Evolutionary conservation across 2,888 invertebrate species (phyloP), one percentile per base, ranked within the genome.

Genomic region (Limnephilus lunatus): DNA sequence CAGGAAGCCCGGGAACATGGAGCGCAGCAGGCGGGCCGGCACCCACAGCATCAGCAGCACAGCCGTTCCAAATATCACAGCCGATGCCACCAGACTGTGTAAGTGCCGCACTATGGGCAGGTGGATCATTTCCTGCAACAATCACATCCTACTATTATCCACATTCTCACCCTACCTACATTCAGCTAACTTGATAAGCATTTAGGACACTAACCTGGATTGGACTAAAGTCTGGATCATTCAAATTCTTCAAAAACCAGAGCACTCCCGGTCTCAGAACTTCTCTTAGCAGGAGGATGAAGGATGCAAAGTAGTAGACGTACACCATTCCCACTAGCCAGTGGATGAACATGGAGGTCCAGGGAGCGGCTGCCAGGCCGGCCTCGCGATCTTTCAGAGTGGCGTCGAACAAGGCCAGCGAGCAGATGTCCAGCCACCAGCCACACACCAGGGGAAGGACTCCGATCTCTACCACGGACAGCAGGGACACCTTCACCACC

Each of bases 311-410:
- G 96, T 99, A 99, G 95, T 99, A 99, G 25, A 99, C 99, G 95
- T 99, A 99, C 68, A 98, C 98, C 99, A 99, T 99, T 92, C 99
- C 99, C 12, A 99, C 98, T 82, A 99, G 97, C 99, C 99, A 99
- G 95, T 99, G 99, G 91, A 99, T 98, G 95, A 99, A 99, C 97
- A 99, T 98, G 1, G 99, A 98, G 0, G 99, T 99, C 94, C 99
- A 99, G 0, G 99, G 99, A 0, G 99, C 99, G 0, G 98, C 97
- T 94, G 97, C 97, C 94, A 99, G 98, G 93, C 98, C 98, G 0
- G 97, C 97, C 95, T 99, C 98, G 81, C 99, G 97, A 94, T 98
- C 98, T 95, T 98, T 98, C 0, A 99, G 96, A 0, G 98, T 98
- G 2, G 99, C 98, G 95, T 99, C 98, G 94, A 99, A 98, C 97